A percentile compares a stretch with the other conserved stretches of the same genome.
Evolutionary conservation across 1,140 invertebrate species (phyloP).

Genomic region (Neodiprion virginianus): DNA sequence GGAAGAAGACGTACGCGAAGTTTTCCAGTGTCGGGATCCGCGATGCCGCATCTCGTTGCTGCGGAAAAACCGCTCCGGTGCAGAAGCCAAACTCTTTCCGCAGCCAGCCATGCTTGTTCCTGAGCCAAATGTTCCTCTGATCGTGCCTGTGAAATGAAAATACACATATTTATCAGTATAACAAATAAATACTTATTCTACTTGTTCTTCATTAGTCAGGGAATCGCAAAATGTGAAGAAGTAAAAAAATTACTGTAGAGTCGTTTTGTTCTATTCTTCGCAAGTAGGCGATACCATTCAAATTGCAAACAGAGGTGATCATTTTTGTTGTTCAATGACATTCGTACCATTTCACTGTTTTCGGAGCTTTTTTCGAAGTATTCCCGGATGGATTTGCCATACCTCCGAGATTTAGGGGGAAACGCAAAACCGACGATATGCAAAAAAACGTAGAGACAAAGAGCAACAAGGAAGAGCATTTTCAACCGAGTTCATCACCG

Average conservation of each 20-base stretch:
- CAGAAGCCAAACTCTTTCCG: constrained; percentile 87
- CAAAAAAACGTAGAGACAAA: neutral
- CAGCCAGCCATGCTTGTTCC: constrained; percentile 81
- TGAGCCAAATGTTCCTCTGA: constrained; percentile 81
- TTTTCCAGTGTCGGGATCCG: constrained; percentile 67
- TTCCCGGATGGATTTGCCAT: neutral
- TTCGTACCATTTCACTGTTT: neutral
- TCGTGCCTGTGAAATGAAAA: constrained; percentile 69
- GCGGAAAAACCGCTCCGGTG: constrained; percentile 89
- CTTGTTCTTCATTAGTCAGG: no score
- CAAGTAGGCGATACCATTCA: neutral
- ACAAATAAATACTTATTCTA: no score
- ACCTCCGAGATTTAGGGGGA: neutral
- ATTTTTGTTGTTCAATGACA: neutral
- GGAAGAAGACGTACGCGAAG: constrained; percentile 77
- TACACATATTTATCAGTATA: no score
- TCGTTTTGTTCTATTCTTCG: neutral
- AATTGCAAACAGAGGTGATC: no score
- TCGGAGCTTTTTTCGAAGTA: neutral
- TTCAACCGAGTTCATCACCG: neutral
- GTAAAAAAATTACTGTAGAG: constrained; percentile 23
- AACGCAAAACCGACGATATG: neutral
- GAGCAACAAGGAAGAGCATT: neutral
- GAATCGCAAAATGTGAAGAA: constrained; percentile 29
- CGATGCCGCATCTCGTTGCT: constrained; percentile 68